Evolutionary conservation across 2,797 vertebrate species (phyloP), one percentile per base, ranked within the genome.

Genomic region (Perdix hodgsoniae): DNA sequence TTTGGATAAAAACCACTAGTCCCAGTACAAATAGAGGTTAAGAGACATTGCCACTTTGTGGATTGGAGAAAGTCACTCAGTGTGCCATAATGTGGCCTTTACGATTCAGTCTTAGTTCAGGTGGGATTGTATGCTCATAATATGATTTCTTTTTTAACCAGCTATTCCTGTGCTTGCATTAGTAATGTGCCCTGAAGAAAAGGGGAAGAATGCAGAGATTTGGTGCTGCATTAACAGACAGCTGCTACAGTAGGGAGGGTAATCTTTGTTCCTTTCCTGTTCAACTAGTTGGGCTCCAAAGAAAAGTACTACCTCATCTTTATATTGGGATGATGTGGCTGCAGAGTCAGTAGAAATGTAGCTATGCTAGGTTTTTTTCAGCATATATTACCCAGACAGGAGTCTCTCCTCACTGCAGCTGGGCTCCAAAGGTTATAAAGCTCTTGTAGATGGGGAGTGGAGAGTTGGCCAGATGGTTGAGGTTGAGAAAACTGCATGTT

Each of bases 221-320:
- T 22, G 84, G 59, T 1, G 0, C 81, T 92, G 75, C 42, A 9
- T 85, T 85, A 67, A 16, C 61, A 78, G 35, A 37, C 79, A 76
- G 91, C 78, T 95, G 76, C 76, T 95, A 1, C 13, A 2, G 72
- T 44, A 56, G 63, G 33, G 44, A 78, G 76, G 67, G 73, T 45
- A 90, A 33, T 71, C 17, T 57, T 80, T 89, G 66, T 91, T 83
- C 85, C 61, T 93, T 91, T 83, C 83, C 65, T 93, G 6, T 89
- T 92, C 37, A 49, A 42, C 52, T 81, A 5, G 72, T 81, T 80
- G 50, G 45, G 60, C 94, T 95, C 92, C 86, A 91, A 94, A 96
- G 95, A 93, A 85, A 89, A 89, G 88, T 83, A 60, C 95, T 96
- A 96, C 95, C 94, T 96, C 95, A 91, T 89, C 83, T 84, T 84